Evolutionary conservation across 1,140 invertebrate species (phyloP).

Genomic region (Hesperophylax magnus): DNA sequence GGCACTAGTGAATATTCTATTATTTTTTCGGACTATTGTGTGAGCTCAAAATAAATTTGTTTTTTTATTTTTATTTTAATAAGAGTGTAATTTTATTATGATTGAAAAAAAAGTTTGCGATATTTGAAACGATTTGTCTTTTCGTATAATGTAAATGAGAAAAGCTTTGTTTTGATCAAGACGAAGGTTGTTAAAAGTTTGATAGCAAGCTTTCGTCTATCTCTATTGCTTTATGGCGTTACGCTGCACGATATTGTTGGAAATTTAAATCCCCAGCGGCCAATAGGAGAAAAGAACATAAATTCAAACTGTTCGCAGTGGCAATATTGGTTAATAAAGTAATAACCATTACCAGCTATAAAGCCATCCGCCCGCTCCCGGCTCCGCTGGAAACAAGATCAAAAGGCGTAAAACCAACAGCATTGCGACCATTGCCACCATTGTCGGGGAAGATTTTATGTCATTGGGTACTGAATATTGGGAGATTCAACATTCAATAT

Average conservation of each 20-base stretch:
- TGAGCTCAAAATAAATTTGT: too few relatives aligned
- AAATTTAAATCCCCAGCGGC: slow-evolving; percentile 53
- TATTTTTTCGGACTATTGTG: too few relatives aligned
- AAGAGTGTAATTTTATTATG: background rate
- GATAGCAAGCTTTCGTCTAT: slow-evolving; percentile 55
- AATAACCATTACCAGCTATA: slow-evolving; percentile 57
- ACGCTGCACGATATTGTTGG: slow-evolving; percentile 55
- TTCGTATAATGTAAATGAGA: too few relatives aligned
- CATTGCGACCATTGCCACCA: slow-evolving; percentile 13
- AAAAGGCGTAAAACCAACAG: slow-evolving; percentile 40
- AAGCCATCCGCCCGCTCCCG: slow-evolving; percentile 27
- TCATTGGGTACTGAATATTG: too few relatives aligned
- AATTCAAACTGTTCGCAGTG: slow-evolving; percentile 50
- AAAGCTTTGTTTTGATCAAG: slow-evolving; percentile 24
- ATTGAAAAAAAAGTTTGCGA: background rate
- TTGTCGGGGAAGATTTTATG: too few relatives aligned
- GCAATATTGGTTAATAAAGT: slow-evolving; percentile 59
- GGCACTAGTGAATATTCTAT: too few relatives aligned
- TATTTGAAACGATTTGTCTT: too few relatives aligned
- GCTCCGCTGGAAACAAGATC: slow-evolving; percentile 15
- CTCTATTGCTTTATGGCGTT: slow-evolving; percentile 52
- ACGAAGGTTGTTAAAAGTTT: slow-evolving; percentile 46
- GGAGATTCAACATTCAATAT: too few relatives aligned
- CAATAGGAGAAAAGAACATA: slow-evolving; percentile 51
- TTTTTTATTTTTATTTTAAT: too few relatives aligned